These are phyloP conservation scores for Zaprionus nigranus DNA, from an alignment of 1,140 invertebrate genomes.

Conservation along the genomic window DNA sequence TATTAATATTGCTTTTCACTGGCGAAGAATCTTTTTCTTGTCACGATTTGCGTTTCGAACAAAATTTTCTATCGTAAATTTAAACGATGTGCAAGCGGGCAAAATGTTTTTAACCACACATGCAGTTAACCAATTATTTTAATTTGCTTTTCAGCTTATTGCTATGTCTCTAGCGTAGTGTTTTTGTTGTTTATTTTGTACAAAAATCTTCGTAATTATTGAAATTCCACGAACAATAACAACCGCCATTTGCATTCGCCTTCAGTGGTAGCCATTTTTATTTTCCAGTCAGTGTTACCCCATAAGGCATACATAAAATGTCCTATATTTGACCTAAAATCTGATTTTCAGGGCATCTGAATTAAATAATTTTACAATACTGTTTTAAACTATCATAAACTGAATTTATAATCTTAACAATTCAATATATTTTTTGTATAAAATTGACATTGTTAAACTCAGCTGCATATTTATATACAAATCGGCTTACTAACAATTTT, in stretches of 20 bases:
- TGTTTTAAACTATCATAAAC: background rate
- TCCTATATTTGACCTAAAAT: conserved; percentile 46
- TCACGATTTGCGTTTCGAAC: conserved; percentile 60
- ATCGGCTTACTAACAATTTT: background rate
- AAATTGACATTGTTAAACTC: too few species aligned
- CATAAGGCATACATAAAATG: conserved; percentile 16
- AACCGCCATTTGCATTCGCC: conserved; percentile 80
- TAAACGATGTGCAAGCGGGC: conserved; percentile 37
- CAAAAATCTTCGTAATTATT: conserved; percentile 81
- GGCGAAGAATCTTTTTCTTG: conserved; percentile 60
- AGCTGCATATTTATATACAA: background rate
- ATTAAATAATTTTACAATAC: background rate
- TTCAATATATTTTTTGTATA: background rate
- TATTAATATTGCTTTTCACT: conserved; percentile 74
- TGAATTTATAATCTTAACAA: background rate
- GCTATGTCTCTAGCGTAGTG: conserved; percentile 51
- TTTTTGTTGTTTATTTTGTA: conserved; percentile 81
- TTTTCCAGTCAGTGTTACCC: conserved; percentile 76
- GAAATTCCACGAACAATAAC: conserved; percentile 84
- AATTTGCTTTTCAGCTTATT: conserved; percentile 59
- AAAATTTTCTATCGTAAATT: conserved; percentile 62
- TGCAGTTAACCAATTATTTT: conserved; percentile 45
- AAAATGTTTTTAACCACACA: conserved; percentile 49
- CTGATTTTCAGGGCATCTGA: conserved; percentile 13
- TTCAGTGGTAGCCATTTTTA: conserved; percentile 82